phyloP scores from a whole-genome alignment of 2,113 vertebrate genomes.

The Gobius niger region DNA sequence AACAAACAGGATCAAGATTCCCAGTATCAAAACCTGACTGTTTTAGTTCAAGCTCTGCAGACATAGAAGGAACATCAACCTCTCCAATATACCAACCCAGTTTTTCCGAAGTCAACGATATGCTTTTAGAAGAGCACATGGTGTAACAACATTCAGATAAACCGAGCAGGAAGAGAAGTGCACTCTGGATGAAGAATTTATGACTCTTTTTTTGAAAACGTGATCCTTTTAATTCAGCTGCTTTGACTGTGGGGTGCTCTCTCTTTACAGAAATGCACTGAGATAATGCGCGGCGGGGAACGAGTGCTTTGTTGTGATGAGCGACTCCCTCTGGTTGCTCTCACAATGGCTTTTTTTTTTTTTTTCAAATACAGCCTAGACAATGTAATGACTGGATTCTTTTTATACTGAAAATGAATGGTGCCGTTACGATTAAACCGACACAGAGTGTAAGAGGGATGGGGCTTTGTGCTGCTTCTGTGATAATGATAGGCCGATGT shows the following conservation, averaged over 20 bases:
- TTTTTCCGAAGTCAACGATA: not conserved
- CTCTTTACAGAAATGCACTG: constrained; percentile 2
- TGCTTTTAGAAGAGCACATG: not conserved
- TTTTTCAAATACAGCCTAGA: constrained; percentile 7
- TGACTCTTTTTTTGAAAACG: not conserved
- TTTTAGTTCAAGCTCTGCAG: not conserved
- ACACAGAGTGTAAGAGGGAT: constrained; percentile 13
- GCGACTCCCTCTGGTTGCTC: constrained; percentile 6
- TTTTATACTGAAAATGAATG: not conserved
- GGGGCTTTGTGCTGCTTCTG: constrained; percentile 1
- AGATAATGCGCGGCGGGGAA: constrained; percentile 19
- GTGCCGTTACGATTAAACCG: constrained; percentile 1
- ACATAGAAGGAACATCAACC: not conserved
- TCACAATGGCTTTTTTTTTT: not conserved
- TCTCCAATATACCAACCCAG: not conserved
- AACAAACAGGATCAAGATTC: too few species aligned
- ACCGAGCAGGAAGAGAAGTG: not conserved
- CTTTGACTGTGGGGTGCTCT: not conserved
- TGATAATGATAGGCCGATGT: not conserved
- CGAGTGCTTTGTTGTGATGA: constrained; percentile 21
- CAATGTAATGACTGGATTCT: constrained; percentile 2
- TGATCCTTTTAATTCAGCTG: constrained; percentile 13
- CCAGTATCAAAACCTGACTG: too few species aligned
- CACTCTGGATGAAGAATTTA: not conserved
- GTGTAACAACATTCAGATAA: not conserved